Conservation (phyloP, 2,797 vertebrate species). For the Ataeniobius toweri region DNA sequence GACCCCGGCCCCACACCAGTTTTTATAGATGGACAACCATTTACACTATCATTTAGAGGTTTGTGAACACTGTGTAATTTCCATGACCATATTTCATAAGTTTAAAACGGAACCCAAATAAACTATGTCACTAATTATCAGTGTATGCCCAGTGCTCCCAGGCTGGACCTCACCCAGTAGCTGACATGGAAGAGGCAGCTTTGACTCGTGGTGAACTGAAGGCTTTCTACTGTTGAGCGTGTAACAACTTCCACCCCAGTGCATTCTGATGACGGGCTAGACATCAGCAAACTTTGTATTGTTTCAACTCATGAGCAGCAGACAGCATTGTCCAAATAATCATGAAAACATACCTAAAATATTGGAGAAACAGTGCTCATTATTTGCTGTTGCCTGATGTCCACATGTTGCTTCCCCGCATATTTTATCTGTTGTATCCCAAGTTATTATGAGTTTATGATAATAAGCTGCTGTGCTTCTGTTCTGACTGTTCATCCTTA, state of each 20-base stretch:
- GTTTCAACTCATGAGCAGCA: slow-evolving; percentile 26
- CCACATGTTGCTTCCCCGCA: not conserved
- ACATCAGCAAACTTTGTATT: slow-evolving; percentile 44
- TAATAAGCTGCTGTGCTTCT: slow-evolving; percentile 2
- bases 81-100: not conserved
- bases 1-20: too few species aligned
- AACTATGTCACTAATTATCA: too few species aligned
- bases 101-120: not conserved
- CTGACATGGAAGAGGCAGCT: not conserved
- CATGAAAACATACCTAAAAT: slow-evolving; percentile 12
- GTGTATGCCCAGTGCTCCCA: too few species aligned
- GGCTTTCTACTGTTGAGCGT: not conserved
- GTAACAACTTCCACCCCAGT: slow-evolving; percentile 42
- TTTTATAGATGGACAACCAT: not conserved
- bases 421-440: not conserved
- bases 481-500: slow-evolving; percentile 1
- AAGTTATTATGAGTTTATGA: not conserved
- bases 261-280: slow-evolving; percentile 49
- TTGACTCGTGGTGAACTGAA: not conserved
- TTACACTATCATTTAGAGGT: not conserved
- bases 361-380: not conserved
- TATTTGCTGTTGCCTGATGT: not conserved
- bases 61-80: not conserved
- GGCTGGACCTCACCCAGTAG: not conserved
- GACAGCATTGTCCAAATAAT: slow-evolving; percentile 25